These are phyloP conservation scores for Pararge aegeria DNA, from an alignment of 1,140 invertebrate species.

Conservation along the genomic window DNA sequence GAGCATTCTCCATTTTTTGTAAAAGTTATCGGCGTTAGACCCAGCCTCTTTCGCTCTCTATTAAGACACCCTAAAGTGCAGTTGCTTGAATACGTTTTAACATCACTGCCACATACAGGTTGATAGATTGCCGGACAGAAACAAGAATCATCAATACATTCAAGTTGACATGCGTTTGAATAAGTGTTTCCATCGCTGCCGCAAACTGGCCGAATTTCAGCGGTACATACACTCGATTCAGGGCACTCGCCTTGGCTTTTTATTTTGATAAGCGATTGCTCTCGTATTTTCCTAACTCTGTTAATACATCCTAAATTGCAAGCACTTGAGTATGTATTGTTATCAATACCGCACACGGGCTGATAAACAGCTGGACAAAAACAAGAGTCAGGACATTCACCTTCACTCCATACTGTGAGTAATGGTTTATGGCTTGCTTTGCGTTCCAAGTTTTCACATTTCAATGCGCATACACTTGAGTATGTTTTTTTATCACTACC, in stretches of 20 bases:
- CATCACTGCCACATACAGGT: constrained; percentile 32
- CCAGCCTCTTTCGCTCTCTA: constrained; percentile 8
- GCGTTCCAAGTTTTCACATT: too few relatives aligned
- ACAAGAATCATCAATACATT: constrained; percentile 19
- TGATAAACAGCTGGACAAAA: constrained; percentile 23
- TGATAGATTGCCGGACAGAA: constrained; percentile 20
- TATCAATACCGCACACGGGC: constrained; percentile 31
- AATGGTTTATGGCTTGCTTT: too few relatives aligned
- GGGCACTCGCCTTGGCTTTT: constrained; percentile 82
- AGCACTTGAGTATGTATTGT: constrained; percentile 27
- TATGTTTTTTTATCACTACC: too few relatives aligned
- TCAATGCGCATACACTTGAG: not conserved
- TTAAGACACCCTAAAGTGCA: constrained; percentile 29
- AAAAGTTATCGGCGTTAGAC: too few relatives aligned
- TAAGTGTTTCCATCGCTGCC: constrained; percentile 50
- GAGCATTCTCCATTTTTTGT: too few relatives aligned
- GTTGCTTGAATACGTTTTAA: constrained; percentile 26
- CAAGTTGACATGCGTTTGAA: not conserved
- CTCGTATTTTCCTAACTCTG: constrained; percentile 10
- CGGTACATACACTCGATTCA: constrained; percentile 47
- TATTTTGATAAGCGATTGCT: constrained; percentile 16
- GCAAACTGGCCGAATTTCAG: constrained; percentile 49
- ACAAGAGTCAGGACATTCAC: constrained; percentile 1
- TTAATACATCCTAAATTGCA: constrained; percentile 31
- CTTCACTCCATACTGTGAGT: too few relatives aligned